Evolutionary conservation across 1,140 invertebrate species (phyloP).

Genomic region (Pseudomyrmex sp.): DNA sequence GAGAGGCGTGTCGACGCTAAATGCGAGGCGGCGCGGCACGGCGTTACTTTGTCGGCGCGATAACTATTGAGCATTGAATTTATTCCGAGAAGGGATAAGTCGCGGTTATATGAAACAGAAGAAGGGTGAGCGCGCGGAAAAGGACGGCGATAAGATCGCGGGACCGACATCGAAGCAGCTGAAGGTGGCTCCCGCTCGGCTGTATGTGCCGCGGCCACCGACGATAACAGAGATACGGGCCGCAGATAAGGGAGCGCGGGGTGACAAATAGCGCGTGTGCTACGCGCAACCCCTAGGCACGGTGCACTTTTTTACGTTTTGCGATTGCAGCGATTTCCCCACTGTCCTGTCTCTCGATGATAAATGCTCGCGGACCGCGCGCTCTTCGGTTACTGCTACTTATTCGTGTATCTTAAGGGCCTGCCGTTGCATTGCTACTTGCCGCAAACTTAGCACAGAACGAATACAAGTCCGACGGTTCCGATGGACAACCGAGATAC

Average conservation of each 20-base stretch:
- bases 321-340: constrained; percentile 68
- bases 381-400: constrained; percentile 16
- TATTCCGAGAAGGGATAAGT: constrained; percentile 69
- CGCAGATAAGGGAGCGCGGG: constrained; percentile 65
- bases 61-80: constrained; percentile 75
- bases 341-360: constrained; percentile 73
- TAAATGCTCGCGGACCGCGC: constrained; percentile 64
- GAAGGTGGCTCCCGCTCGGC: constrained; percentile 52
- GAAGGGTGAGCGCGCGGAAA: constrained; percentile 31
- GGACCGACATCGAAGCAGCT: constrained; percentile 55
- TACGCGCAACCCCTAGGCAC: constrained; percentile 65
- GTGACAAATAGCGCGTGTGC: constrained; percentile 74
- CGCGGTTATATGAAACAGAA: constrained; percentile 69
- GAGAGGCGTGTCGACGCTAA: constrained; percentile 50
- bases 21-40: constrained; percentile 43
- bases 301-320: constrained; percentile 59
- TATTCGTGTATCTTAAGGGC: constrained; percentile 8
- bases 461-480: neutral
- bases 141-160: constrained; percentile 67
- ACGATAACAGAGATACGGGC: constrained; percentile 71
- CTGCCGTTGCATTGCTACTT: constrained; percentile 2
- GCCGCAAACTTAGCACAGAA: constrained; percentile 22
- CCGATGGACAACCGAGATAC: constrained; percentile 52
- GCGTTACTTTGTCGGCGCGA: constrained; percentile 72
- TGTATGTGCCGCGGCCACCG: constrained; percentile 48